Base-by-base conservation (phyloP, 2,888 invertebrate species). In the Trichacis sp. region DNA sequence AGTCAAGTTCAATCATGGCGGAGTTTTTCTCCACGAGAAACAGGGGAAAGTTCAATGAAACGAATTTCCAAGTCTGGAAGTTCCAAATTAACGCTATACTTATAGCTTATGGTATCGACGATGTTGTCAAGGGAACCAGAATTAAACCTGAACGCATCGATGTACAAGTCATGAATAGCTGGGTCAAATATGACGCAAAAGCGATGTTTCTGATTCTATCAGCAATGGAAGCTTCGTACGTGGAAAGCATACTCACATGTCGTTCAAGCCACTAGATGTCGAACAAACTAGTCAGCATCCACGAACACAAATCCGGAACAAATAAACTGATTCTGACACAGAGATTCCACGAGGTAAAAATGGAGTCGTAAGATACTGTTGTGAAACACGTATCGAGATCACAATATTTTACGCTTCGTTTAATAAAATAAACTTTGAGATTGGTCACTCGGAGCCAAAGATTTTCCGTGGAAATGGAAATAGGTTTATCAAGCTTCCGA, bases 301-400 rank as follows among this genome's bases (percentile, higher is more conserved):
- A 70, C 15, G 65, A 70, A 43, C 70, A 72, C 17, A 72, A 70
- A 46, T 71, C 69, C 0, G 66, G 49, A 40, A 19, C 69, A 33
- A 70, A 68, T 24, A 72, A 70, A 36, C 38, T 67, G 1, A 38
- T 51, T 12, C 20, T 72, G 12, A 63, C 50, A 33, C 55, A 67
- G 49, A 43, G 36, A 15, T 73, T 69, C 38, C 67, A 71, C 15
- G 51, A 53, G 1, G 67, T 36, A 12, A 36, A 29, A 8, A 69
- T 71, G 70, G 45, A 17, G 0, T 1, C 53, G n/a, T 62, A 12
- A 17, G 71, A 69, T 14, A 33, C 69, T 0, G 55, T 70, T 2
- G 49, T 69, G 12, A 60, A 53, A 1, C 69, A 69, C 51, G 52
- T 75, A 0, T 53, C 72, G 0, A 61, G 43, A 15, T n/a, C n/a